A percentile compares a stretch with the other conserved stretches of the same genome.
phyloP scores from a whole-genome alignment of 2,888 invertebrate species.

The Drosophila meridionalis region DNA sequence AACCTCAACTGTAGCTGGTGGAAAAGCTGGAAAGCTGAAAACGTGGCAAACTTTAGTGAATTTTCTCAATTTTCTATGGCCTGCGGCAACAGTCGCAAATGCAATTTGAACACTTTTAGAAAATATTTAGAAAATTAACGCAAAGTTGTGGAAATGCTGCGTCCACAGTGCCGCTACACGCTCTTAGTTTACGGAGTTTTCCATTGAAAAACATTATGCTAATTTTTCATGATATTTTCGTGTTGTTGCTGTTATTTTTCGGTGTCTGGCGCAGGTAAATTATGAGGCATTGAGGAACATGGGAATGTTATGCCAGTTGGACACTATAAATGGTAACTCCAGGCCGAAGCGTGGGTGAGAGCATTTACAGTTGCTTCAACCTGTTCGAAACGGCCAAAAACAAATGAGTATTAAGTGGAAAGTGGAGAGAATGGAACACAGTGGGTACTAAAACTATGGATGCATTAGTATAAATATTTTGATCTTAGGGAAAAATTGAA shows the following conservation, averaged over 20 bases:
- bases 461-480: background rate
- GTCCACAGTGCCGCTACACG: conserved; percentile 46
- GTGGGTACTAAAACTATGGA: background rate
- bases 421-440: background rate
- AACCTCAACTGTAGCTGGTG: conserved; percentile 43
- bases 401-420: conserved; percentile 10
- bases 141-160: conserved; percentile 76
- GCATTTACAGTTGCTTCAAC: conserved; percentile 2
- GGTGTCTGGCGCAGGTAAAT: conserved; percentile 30
- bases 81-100: conserved; percentile 57
- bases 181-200: conserved; percentile 47
- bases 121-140: conserved; percentile 81
- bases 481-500: background rate
- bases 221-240: conserved; percentile 39
- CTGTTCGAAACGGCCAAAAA: conserved; percentile 4
- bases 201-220: conserved; percentile 68
- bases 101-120: conserved; percentile 72
- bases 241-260: conserved; percentile 2
- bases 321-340: conserved; percentile 5
- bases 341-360: background rate
- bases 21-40: conserved; percentile 43
- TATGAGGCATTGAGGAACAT: conserved; percentile 29
- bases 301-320: conserved; percentile 18
- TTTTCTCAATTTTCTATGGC: conserved; percentile 51
- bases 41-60: conserved; percentile 52